phyloP scores from a whole-genome alignment of 1,140 invertebrate species.

The Chelonus insularis region DNA sequence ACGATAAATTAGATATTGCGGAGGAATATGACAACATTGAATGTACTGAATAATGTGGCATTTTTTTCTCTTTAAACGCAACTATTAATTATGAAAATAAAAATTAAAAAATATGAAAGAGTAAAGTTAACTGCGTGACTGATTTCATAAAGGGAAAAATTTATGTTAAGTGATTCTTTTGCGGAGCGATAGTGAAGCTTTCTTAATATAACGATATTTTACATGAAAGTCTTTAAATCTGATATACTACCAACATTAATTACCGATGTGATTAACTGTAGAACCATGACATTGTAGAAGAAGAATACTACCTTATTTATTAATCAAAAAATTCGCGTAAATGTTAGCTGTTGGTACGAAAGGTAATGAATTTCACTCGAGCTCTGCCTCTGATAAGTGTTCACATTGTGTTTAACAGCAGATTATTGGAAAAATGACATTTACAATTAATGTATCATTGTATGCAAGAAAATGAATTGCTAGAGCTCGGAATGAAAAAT shows the following conservation, averaged over 20 bases:
- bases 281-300: neutral
- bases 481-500: no score
- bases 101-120: neutral
- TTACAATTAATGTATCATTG: no score
- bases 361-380: neutral
- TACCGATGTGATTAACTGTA: conserved; percentile 49
- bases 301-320: neutral
- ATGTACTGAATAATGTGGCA: no score
- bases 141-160: conserved; percentile 47
- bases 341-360: neutral
- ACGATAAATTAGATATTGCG: conserved; percentile 30
- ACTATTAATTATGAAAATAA: neutral
- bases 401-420: no score
- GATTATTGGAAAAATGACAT: no score
- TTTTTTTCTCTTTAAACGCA: no score
- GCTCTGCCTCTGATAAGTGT: neutral
- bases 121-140: neutral
- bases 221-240: conserved; percentile 56
- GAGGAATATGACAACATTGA: no score
- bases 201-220: conserved; percentile 58
- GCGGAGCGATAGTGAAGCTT: conserved; percentile 36
- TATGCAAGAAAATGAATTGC: no score
- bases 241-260: conserved; percentile 58
- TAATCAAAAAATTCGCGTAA: neutral
- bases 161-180: neutral